Conservation (phyloP, 2,888 invertebrate genomes). For the Drosophila meridionalis region DNA sequence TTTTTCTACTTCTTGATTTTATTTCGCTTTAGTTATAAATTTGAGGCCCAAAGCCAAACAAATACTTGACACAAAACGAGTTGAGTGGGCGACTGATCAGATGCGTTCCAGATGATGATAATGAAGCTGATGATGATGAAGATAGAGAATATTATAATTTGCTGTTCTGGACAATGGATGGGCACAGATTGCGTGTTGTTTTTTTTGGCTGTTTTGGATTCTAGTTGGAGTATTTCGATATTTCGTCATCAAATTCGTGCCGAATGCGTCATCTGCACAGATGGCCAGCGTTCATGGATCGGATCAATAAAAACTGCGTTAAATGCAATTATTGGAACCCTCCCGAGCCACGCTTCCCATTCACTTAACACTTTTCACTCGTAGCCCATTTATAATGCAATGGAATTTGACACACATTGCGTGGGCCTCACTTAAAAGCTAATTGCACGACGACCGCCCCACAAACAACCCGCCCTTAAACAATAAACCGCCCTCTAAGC, state of each 20-base stretch:
- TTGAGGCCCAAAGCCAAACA: constrained; percentile 34
- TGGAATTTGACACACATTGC: constrained; percentile 47
- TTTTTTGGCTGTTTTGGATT: not conserved
- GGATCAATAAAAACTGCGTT: constrained; percentile 41
- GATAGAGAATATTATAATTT: constrained; percentile 10
- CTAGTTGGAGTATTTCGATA: constrained; percentile 25
- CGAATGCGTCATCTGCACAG: constrained; percentile 36
- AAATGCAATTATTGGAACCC: constrained; percentile 8
- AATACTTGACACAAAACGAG: constrained; percentile 18
- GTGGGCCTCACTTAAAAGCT: constrained; percentile 30
- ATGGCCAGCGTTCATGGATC: constrained; percentile 21
- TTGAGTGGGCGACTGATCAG: constrained; percentile 53
- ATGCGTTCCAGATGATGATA: constrained; percentile 16
- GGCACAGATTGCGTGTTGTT: constrained; percentile 25
- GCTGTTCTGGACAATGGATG: constrained; percentile 19
- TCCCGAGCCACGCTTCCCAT: not conserved
- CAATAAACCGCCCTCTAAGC: not conserved
- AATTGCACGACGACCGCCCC: constrained; percentile 31
- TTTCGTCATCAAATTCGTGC: constrained; percentile 32
- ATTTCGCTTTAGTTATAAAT: constrained; percentile 28
- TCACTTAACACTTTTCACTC: not conserved
- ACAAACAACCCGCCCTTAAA: not conserved
- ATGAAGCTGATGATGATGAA: not conserved
- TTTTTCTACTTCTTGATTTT: not conserved
- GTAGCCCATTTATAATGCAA: not conserved